Evolutionary conservation across 2,113 vertebrate genomes (phyloP).

Genomic region (Acinonyx jubatus): DNA sequence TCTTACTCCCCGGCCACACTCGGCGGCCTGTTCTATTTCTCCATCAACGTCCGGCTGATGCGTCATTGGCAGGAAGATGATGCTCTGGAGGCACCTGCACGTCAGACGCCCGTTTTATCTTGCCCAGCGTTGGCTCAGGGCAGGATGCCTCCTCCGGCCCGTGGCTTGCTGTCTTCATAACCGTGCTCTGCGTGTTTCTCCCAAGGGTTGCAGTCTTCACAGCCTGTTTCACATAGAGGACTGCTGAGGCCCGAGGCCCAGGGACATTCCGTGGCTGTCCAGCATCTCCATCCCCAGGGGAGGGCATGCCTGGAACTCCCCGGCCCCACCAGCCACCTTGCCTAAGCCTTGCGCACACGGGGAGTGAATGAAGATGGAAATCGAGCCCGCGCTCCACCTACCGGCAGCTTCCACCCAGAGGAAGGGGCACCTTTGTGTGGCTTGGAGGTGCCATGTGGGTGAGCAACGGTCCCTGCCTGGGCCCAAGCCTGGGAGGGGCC

Average conservation of each 20-base stretch:
- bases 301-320: slow-evolving; percentile 39
- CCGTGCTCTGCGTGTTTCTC: slow-evolving; percentile 45
- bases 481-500: not conserved
- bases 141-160: slow-evolving; percentile 70
- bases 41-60: slow-evolving; percentile 69
- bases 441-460: rapidly evolving
- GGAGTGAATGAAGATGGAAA: not conserved
- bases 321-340: not conserved
- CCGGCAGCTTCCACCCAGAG: not conserved
- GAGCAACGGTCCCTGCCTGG: too few species aligned
- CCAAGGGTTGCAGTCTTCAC: not conserved
- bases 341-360: not conserved
- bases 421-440: not conserved
- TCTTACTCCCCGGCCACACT: slow-evolving; percentile 74
- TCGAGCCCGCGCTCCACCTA: rapidly evolving
- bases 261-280: slow-evolving; percentile 45
- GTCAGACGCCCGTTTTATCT: slow-evolving; percentile 78
- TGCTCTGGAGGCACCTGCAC: slow-evolving; percentile 64
- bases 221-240: not conserved
- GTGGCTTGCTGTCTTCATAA: slow-evolving; percentile 71
- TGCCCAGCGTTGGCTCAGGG: slow-evolving; percentile 74
- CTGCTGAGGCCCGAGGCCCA: slow-evolving; percentile 69
- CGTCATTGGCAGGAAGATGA: slow-evolving; percentile 69
- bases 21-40: slow-evolving; percentile 80
- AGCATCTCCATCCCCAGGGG: not conserved